Base-by-base conservation (phyloP, 2,888 invertebrate genomes). In the Agriotes lineatus region DNA sequence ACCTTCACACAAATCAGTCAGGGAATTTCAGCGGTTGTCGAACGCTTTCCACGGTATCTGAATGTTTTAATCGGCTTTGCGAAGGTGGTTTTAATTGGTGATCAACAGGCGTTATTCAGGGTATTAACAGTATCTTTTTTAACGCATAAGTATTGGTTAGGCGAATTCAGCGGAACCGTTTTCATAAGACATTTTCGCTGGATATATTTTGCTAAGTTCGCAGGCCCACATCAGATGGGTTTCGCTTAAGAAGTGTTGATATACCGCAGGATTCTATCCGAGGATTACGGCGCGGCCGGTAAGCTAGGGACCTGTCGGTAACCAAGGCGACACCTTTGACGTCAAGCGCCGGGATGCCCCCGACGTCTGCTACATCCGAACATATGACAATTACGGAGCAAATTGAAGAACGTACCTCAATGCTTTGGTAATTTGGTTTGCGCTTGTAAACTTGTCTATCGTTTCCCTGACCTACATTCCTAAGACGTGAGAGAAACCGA, bases 301-400 rank as follows among this genome's bases (percentile, higher is more conserved):
- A 74, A 67, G 71, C 64, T 69, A 65, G 70, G 67, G 57, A 67
- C 63, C 67, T 58, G 67, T 70, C 70, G 71, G 76, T 77, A 74
- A 74, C 77, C 76, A 76, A 71, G 77, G 74, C 70, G 74, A 77
- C 75, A 75, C 69, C 69, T 72, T 66, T 77, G 77, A 77, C 77
- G 77, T 77, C 73, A 73, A 70, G 44, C 61, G 56, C 54, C 54
- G 48, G 37, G 58, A 61, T 60, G 63, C 66, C 39, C 25, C 58
- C 54, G 61, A 60, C 62, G 65, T 61, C 67, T 70, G 67, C 63
- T 64, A 64, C 58, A 61, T 67, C 59, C 58, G 57, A 50, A 62
- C 62, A 62, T 62, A 56, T 58, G 62, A 59, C 62, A 58, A 68
- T 68, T 62, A 62, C 50, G 62, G 12, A 48, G 63, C 35, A 68